Evolutionary conservation across 2,113 vertebrate genomes (phyloP), one percentile per base, ranked within the genome.

Genomic region (Phaethon lepturus): DNA sequence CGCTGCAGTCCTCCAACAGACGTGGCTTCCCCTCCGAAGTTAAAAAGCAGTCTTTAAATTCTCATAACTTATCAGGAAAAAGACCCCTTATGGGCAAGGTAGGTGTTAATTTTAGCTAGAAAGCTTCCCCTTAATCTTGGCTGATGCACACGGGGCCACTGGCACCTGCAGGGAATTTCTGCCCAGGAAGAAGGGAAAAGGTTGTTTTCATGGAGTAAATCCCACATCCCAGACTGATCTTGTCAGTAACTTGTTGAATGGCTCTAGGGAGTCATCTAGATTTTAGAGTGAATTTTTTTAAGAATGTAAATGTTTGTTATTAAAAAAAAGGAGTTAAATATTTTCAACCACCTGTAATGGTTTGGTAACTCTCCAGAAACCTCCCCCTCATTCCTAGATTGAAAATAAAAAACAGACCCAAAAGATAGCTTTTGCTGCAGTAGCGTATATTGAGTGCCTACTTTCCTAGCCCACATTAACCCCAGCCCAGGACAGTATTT

Each of bases 341-440:
- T 94, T 95, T 96, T 94, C 77, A 90, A 17, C 42, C 14, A 96
- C 86, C 93, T 97, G 62, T 97, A 95, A 96, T 78, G 53, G 35
- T 79, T 90, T 90, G 80, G 80, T 85, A 95, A 44, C 8, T 75
- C 25, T 96, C 93, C 94, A 95, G 42, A 19, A 95, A 88, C 66
- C 88, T 91, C 55, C 38, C 71, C 31, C 49, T 93, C 62, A 69
- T 76, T 87, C 58, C 50, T 64, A 81, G 15, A 66, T 5, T 79
- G 55, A 91, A 94, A 95, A 95, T 55, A 58, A 82, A 76, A 90
- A 72, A 11, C 49, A 90, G 81, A 90, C 49, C 13, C 58, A 85
- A 87, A 92, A 76, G 35, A 85, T 7, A 90, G 26, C 7, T 90
- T 88, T 93, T 69, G 22, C 40, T 88, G 44, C 53, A 45, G 26